Base-by-base conservation (phyloP, 2,888 invertebrate genomes). In the Leptogaster cylindrica region DNA sequence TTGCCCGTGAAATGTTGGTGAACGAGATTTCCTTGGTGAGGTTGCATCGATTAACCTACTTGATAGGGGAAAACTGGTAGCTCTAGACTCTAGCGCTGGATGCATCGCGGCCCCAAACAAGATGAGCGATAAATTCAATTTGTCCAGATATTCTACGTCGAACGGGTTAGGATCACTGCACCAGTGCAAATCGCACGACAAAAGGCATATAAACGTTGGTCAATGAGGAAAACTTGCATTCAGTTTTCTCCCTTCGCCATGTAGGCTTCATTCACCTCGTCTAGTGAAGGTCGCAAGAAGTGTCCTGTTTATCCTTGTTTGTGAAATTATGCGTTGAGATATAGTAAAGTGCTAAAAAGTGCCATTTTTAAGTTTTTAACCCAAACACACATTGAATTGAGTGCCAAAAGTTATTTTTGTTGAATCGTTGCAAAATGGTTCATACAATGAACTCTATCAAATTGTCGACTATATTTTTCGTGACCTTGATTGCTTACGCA, bases 171-270 rank as follows among this genome's bases (percentile, higher is more conserved):
- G n/a, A 36, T 55, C 39, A 36, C 16, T 12, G 18, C n/a, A n/a
- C n/a, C n/a, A n/a, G n/a, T n/a, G 3, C 16, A 41, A 41, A 41
- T 41, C 41, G 7, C 10, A 3, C 39, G n/a, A 4, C 36, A 55
- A 55, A 55, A 55, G 55, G 77, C 76, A 78, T 80, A 80, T 79
- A 80, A 79, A 78, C 76, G 76, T 75, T 76, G 78, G 76, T 73
- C 76, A 73, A 71, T 55, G 73, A 73, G 73, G 75, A 75, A 75
- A 76, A 74, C 72, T 76, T 75, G 77, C 80, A 80, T 79, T 79
- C 77, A 76, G 77, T 77, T 76, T 79, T 78, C 76, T 73, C 75
- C 76, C 77, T 77, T 76, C 79, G 76, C 74, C 75, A 78, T 77
- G 78, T 78, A 77, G 77, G 77, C 78, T 74, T 72, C 73, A 72